Base-by-base conservation (phyloP, 2,888 invertebrate genomes). In the Xestia c-nigrum region DNA sequence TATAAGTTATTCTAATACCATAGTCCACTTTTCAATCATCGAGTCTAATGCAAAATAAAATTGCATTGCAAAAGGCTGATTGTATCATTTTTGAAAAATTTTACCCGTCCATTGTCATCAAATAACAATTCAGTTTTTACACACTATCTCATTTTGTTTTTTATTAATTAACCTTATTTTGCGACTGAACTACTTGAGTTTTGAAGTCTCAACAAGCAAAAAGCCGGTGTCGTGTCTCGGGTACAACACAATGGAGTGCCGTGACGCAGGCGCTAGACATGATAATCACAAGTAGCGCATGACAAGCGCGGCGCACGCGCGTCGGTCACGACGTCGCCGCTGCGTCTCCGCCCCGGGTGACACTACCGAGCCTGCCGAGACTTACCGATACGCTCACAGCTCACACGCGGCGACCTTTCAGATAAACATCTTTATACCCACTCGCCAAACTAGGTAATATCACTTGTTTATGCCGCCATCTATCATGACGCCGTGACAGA, bases 221-320 rank as follows among this genome's bases (percentile, higher is more conserved):
- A 88, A 88, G 81, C 78, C 57, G 67, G 73, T 69, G 81, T 89
- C 88, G 80, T 87, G 87, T 84, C 85, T 88, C 83, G 77, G 57
- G 59, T 78, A 68, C 55, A 74, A 85, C 72, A 89, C 90, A 93
- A 91, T 91, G 75, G 87, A 88, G 85, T 83, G 89, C 87, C 92
- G 93, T 93, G 93, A 92, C 91, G 90, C 91, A 90, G 93, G 91
- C 93, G 92, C 92, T 91, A 93, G 93, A 94, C 94, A 93, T 92
- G 93, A 94, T 94, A 94, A 95, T 95, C 93, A 93, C 92, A 94
- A 95, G 95, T 94, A 94, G 95, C 94, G 93, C 95, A 95, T 95
- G 94, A 94, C 93, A 94, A 91, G 91, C 91, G 89, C 90, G 88
- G 91, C 92, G 94, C 95, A 95, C 95, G 95, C 96, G 95, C 94